phyloP scores from a whole-genome alignment of 2,888 invertebrate genomes.

The Hipparchia sbordonii region DNA sequence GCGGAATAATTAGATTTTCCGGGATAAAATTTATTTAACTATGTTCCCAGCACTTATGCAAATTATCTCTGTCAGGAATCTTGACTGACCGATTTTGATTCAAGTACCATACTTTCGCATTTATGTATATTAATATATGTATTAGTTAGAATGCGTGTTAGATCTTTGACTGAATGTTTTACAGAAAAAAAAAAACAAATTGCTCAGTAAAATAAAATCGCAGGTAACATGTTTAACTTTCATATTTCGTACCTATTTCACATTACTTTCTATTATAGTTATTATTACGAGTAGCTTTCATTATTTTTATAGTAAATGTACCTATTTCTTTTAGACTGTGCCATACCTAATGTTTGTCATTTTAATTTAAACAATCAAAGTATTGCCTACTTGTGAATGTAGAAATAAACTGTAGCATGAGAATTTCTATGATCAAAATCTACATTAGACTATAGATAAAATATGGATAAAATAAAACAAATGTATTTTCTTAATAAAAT shows the following conservation, averaged over 20 bases:
- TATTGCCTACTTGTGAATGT: slow-evolving; percentile 14
- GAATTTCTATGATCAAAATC: slow-evolving; percentile 4
- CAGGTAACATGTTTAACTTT: not conserved
- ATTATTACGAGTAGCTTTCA: not conserved
- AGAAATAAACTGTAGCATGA: slow-evolving; percentile 8
- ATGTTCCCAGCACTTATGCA: too few relatives aligned
- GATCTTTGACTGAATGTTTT: not conserved
- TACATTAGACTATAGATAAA: slow-evolving; percentile 18
- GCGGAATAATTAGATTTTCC: too few relatives aligned
- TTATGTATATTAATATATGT: too few relatives aligned
- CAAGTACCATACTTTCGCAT: too few relatives aligned
- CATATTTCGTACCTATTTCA: too few relatives aligned
- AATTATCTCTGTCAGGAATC: too few relatives aligned
- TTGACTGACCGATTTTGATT: too few relatives aligned
- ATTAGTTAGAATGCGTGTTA: not conserved
- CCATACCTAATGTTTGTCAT: slow-evolving; percentile 44
- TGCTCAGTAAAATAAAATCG: not conserved
- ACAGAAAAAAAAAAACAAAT: not conserved
- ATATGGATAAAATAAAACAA: slow-evolving; percentile 14
- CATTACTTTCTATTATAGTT: not conserved
- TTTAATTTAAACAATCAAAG: slow-evolving; percentile 10
- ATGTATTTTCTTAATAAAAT: slow-evolving; percentile 38
- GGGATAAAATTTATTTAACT: too few relatives aligned
- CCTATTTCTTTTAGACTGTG: slow-evolving; percentile 45
- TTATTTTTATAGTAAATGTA: not conserved